Evolutionary conservation across 2,113 vertebrate species (phyloP), one percentile per base, ranked within the genome.

Genomic region (Triplophysa tibetana): DNA sequence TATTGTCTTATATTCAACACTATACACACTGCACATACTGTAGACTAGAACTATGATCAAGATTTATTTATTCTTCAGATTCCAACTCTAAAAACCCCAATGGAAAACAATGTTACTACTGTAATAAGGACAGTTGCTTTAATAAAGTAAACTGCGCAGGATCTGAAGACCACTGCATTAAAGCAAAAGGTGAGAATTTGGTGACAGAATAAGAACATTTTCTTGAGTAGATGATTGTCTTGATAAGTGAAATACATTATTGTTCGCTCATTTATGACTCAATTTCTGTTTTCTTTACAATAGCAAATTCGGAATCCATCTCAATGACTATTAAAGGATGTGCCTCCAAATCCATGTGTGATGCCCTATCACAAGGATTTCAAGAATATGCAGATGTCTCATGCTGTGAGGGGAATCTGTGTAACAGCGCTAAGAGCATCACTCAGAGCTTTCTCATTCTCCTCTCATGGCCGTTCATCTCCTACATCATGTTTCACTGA

Each of bases 31-130:
- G 12, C 13, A 29, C 24, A 24, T 24, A 24, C 24, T 1, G 24
- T 24, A 24, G 24, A 24, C 24, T 24, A 24, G 24, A 24, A 24
- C 24, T 24, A 24, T 24, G 24, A 24, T 24, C 33, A 33, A 5
- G 33, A 33, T 33, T 33, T 33, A 0, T 17, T 16, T 52, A 17
- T 54, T 9, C 50, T 17, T 4, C 0, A 70, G 45, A 70, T 70
- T 13, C 13, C 48, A 54, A 23, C 1, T 6, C 10, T 12, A 4
- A 0, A 0, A 10, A 3, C 12, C 14, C 16, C 1, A 52, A 90
- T 81, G 88, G 87, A 9, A 85, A 60, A 19, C 85, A 81, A 66
- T 90, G 89, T 60, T 89, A 23, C 14, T 1, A 0, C 8, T 90
- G 88, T 54, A 14, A 77, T 2, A 83, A 58, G 24, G 0, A 41